Percentiles rank a stretch among this genome's conserved stretches.
These are phyloP conservation scores for Acromyrmex echinatior DNA, from an alignment of 1,140 invertebrate genomes.

Conservation along the genomic window DNA sequence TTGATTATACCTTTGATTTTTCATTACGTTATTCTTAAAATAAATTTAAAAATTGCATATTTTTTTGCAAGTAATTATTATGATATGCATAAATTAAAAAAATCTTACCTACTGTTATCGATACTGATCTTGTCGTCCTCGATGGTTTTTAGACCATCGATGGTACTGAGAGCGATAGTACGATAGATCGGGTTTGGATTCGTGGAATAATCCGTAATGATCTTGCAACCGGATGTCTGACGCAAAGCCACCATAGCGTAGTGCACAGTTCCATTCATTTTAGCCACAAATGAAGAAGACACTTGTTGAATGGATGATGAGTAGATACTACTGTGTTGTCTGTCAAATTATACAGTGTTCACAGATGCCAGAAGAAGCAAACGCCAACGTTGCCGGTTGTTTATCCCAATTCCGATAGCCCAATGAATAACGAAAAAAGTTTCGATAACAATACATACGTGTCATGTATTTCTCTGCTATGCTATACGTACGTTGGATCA, in stretches of 20 bases:
- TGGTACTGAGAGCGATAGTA: constrained; percentile 67
- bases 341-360: constrained; percentile 1
- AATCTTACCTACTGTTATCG: constrained; percentile 76
- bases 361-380: neutral
- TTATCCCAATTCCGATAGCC: constrained; percentile 88
- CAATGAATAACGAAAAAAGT: constrained; percentile 66
- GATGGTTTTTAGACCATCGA: constrained; percentile 64
- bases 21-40: neutral
- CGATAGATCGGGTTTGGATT: constrained; percentile 60
- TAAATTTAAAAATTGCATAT: neutral
- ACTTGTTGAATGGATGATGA: constrained; percentile 13
- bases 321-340: constrained; percentile 8
- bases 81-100: neutral
- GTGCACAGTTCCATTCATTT: constrained; percentile 84
- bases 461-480: neutral
- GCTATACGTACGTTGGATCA: neutral
- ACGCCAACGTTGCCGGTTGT: constrained; percentile 82
- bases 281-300: constrained; percentile 79
- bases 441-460: constrained; percentile 56
- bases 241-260: constrained; percentile 77
- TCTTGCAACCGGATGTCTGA: constrained; percentile 72
- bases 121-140: constrained; percentile 78
- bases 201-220: constrained; percentile 77
- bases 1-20: neutral
- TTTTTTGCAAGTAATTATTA: neutral